These are phyloP conservation scores for Pheosia tremula DNA, from an alignment of 2,888 invertebrate genomes.

Conservation along the genomic window DNA sequence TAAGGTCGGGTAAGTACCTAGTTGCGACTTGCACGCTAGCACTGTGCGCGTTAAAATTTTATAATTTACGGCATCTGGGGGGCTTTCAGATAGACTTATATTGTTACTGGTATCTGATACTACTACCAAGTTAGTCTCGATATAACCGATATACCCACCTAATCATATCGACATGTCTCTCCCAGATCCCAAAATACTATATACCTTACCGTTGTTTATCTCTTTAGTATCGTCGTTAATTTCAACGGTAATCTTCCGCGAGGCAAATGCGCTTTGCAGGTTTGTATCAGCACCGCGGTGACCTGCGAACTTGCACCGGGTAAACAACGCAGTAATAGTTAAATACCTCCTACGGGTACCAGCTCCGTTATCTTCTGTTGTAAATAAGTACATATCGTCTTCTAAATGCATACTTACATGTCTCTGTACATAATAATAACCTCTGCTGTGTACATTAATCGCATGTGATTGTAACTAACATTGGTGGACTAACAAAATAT, in stretches of 20 bases:
- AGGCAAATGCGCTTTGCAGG: constrained; percentile 30
- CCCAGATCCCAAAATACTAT: too few relatives aligned
- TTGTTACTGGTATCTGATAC: too few relatives aligned
- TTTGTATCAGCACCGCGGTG: constrained; percentile 17
- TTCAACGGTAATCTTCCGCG: neutral
- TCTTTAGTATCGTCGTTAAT: too few relatives aligned
- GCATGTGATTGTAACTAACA: constrained; percentile 22
- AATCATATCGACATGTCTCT: too few relatives aligned
- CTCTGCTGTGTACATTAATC: constrained; percentile 20
- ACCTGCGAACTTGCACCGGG: constrained; percentile 15
- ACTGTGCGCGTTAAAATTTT: too few relatives aligned
- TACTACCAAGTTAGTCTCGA: too few relatives aligned
- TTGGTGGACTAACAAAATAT: constrained; percentile 16
- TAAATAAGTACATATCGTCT: constrained; percentile 10
- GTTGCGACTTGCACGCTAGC: too few relatives aligned
- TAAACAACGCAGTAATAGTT: constrained; percentile 24
- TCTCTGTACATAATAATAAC: constrained; percentile 10
- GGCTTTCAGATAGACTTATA: too few relatives aligned
- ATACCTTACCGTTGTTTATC: too few relatives aligned
- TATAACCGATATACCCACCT: too few relatives aligned
- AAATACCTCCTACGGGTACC: constrained; percentile 13
- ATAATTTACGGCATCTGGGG: too few relatives aligned
- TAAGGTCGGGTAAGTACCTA: too few relatives aligned
- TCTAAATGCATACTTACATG: constrained; percentile 8
- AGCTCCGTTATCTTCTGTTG: constrained; percentile 23